Conservation (phyloP, 2,888 invertebrate species). For the Metellina segmentata region DNA sequence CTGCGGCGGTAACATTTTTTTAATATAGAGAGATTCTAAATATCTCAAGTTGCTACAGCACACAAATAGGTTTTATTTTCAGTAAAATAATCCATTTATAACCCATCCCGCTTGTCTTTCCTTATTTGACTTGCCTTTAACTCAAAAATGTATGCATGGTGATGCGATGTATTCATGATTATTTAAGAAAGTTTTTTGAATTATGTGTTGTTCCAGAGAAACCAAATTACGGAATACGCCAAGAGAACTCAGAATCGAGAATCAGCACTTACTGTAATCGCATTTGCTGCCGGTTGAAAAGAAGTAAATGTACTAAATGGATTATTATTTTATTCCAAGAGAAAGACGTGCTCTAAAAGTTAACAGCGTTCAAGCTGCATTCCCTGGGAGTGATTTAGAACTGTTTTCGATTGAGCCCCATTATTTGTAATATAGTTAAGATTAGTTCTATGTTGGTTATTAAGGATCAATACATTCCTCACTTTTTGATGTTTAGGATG, state of each 20-base stretch:
- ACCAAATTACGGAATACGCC: neutral
- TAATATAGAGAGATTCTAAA: no score
- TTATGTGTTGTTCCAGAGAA: no score
- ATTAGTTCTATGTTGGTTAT: neutral
- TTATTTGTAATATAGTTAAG: neutral
- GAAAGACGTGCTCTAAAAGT: neutral
- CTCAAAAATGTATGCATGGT: no score
- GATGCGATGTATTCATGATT: no score
- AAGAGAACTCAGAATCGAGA: neutral
- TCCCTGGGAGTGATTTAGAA: neutral
- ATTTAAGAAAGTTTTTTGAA: no score
- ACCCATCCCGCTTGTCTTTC: no score
- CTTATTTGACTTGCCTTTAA: no score
- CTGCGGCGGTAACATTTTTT: no score
- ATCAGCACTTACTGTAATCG: slow-evolving; percentile 10
- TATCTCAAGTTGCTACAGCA: no score
- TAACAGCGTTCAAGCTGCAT: neutral
- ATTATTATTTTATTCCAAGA: neutral
- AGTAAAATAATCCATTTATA: no score
- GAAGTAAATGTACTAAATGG: neutral
- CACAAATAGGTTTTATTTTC: no score
- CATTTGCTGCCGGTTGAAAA: neutral
- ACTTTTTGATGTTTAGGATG: neutral
- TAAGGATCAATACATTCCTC: neutral
- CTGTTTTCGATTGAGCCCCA: neutral